Base-by-base conservation (phyloP, 2,797 vertebrate species). In the Urosaurus nigricauda region DNA sequence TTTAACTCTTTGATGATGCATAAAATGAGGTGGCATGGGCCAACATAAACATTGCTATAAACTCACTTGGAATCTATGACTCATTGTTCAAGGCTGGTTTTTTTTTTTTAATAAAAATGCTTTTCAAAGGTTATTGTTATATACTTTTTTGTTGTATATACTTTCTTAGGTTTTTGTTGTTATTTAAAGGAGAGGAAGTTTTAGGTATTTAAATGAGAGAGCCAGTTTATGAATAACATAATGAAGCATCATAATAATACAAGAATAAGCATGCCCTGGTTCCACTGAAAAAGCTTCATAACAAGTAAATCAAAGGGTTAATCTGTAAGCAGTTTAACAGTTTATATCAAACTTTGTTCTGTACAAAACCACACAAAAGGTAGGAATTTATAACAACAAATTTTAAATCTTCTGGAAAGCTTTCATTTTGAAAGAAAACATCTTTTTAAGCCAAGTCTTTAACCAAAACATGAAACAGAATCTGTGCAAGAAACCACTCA, bases 391-490 rank as follows among this genome's bases (percentile, higher is more conserved):
- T 82, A 40, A 73, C 11, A 73, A 53, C 32, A 2, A 85, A 81
- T 85, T 32, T 70, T 65, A 81, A 51, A 26, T 77, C 29, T 26
- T 29, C n/a, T 56, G 26, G 17, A 82, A 86, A 53, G 65, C 40
- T 68, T 85, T 89, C 58, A 68, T 75, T 89, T 86, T 60, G 29
- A 89, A 82, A 77, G 26, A 86, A 86, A 86, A 86, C 35, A 79
- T 51, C 32, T 79, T 0, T 35, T 35, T 89, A 84, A n/a, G 16
- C 79, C 86, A 87, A 8, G 43, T n/a, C 19, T 51, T 77, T 56
- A 77, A 56, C 70, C 80, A 77, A 77, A 26, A 51, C 43, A 74
- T 80, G 79, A 89, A 85, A 51, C 58, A 82, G 56, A 51, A 89
- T 85, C 70, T 68, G 79, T 77, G 47, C 24, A 84, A 85, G 35